Conservation (phyloP, 1,140 invertebrate genomes). For the Drosophila grimshawi region DNA sequence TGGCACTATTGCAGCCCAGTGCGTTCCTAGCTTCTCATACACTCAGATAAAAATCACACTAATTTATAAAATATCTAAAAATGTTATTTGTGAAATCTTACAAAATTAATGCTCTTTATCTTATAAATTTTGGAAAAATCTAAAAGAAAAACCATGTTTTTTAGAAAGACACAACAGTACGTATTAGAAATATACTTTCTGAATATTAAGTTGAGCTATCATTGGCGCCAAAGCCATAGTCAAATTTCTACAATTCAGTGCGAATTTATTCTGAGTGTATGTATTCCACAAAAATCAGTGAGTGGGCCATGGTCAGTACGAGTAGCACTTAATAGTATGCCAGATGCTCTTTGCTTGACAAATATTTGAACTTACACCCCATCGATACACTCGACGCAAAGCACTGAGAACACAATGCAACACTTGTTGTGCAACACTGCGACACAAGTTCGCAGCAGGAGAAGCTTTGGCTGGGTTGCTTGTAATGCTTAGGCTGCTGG, state of each 20-base stretch:
- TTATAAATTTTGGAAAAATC: too few species aligned
- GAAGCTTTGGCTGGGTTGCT: background rate
- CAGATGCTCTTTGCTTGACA: conserved; percentile 18
- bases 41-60: too few species aligned
- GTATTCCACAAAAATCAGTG: background rate
- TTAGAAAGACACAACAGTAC: too few species aligned
- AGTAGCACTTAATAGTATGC: background rate
- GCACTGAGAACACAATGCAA: background rate
- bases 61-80: too few species aligned
- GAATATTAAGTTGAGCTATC: background rate
- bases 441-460: background rate
- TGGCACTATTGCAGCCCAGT: too few species aligned
- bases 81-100: too few species aligned
- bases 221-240: background rate
- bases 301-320: conserved; percentile 10
- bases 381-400: conserved; percentile 2
- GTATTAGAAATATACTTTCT: background rate
- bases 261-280: background rate
- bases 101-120: too few species aligned
- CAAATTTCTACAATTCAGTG: background rate
- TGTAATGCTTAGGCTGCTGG: conserved; percentile 1
- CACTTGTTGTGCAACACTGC: background rate
- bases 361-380: conserved; percentile 32
- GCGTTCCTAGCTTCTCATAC: too few species aligned
- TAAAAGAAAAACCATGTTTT: background rate